A percentile compares a stretch with the other conserved stretches of the same genome.
Conservation (phyloP, 2,797 vertebrate genomes). For the Apogon hyalosoma region DNA sequence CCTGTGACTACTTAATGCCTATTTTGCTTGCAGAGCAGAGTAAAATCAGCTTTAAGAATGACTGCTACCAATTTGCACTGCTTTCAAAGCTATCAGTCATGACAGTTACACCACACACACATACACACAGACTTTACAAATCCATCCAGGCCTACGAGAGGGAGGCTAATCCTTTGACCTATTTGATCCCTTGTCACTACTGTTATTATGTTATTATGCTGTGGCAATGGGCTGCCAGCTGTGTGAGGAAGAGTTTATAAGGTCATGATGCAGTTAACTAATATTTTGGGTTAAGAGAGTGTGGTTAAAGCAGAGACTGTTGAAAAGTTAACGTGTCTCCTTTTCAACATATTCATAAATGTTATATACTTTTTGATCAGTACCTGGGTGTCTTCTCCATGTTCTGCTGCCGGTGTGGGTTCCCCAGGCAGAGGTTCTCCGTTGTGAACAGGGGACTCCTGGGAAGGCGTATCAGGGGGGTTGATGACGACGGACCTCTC, state of each 20-base stretch:
- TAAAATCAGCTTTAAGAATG: conserved; percentile 44
- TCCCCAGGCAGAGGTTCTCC: conserved; percentile 87
- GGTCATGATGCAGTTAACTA: conserved; percentile 44
- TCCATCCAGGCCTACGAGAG: conserved; percentile 48
- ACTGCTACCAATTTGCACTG: conserved; percentile 33
- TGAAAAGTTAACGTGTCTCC: background rate
- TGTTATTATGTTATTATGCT: conserved; percentile 48
- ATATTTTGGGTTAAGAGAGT: conserved; percentile 50
- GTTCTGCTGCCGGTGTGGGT: conserved; percentile 60
- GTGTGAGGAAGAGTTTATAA: conserved; percentile 59
- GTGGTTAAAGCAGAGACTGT: conserved; percentile 12
- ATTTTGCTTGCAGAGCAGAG: conserved; percentile 34
- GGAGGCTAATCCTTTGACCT: conserved; percentile 69
- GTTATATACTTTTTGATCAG: background rate
- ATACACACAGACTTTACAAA: conserved; percentile 33
- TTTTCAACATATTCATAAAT: no score
- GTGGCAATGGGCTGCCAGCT: conserved; percentile 59
- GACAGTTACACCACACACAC: conserved; percentile 27
- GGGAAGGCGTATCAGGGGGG: conserved; percentile 82
- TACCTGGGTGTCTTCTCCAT: conserved; percentile 78
- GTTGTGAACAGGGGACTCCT: conserved; percentile 78
- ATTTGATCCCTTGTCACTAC: conserved; percentile 64
- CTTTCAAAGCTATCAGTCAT: conserved; percentile 38
- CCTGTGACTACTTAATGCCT: conserved; percentile 12
- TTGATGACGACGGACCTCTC: conserved; percentile 93